Evolutionary conservation across 2,797 vertebrate genomes (phyloP).

Genomic region (Malacoraja senta): DNA sequence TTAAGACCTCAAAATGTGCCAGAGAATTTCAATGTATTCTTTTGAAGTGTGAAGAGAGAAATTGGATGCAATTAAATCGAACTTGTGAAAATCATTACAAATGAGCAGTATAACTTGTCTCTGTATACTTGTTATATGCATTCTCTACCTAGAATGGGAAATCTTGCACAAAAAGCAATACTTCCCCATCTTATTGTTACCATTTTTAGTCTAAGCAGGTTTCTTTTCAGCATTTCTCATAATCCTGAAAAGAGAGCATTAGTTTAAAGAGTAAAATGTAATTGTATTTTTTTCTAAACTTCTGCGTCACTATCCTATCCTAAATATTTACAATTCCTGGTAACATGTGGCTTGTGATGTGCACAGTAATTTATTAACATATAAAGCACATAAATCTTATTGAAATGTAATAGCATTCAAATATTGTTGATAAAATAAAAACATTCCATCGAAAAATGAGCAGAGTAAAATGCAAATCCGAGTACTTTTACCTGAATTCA

Average conservation of each 20-base stretch:
- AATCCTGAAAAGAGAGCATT: too few species aligned
- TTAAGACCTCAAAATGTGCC: too few species aligned
- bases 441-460: background rate
- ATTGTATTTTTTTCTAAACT: too few species aligned
- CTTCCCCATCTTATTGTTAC: background rate
- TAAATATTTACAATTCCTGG: too few species aligned
- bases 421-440: background rate
- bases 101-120: background rate
- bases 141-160: background rate
- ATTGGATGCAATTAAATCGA: too few species aligned
- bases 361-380: background rate
- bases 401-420: background rate
- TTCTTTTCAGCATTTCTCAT: too few species aligned
- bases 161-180: background rate
- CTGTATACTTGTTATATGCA: too few species aligned
- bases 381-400: background rate
- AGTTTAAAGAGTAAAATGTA: too few species aligned
- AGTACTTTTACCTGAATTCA: slow-evolving; percentile 49
- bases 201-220: too few species aligned
- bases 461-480: background rate
- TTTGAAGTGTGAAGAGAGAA: too few species aligned
- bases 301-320: too few species aligned
- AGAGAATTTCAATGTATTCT: too few species aligned
- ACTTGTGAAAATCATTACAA: background rate
- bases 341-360: background rate